Conservation (phyloP, 2,888 invertebrate species). For the Phyllotreta cruciferae region DNA sequence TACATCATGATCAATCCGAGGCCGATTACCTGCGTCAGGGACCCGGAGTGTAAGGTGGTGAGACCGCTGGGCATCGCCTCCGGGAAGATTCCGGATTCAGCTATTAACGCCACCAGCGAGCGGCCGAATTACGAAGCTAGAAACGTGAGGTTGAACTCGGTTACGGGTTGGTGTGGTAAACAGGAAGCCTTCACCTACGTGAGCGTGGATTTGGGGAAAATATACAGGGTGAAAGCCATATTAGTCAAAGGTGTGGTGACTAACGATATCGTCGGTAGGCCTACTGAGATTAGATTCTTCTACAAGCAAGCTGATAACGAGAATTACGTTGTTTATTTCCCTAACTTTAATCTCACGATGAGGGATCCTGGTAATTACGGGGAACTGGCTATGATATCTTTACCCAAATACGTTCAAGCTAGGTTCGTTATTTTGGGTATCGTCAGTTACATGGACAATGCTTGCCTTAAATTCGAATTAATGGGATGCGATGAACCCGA, state of each 20-base stretch:
- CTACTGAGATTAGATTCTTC: conserved; percentile 96
- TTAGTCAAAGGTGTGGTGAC: conserved; percentile 94
- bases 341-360: conserved; percentile 94
- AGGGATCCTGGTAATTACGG: conserved; percentile 96
- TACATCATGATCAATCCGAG: conserved; percentile 91
- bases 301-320: conserved; percentile 94
- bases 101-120: conserved; percentile 94
- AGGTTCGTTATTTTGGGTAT: conserved; percentile 92
- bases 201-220: conserved; percentile 87
- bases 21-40: conserved; percentile 88
- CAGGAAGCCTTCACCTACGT: conserved; percentile 96
- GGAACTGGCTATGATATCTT: conserved; percentile 92
- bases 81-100: conserved; percentile 91
- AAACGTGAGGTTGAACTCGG: conserved; percentile 88
- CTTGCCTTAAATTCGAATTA: conserved; percentile 93
- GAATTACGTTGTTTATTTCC: conserved; percentile 96
- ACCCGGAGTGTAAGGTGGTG: conserved; percentile 93
- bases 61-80: conserved; percentile 75
- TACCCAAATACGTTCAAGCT: conserved; percentile 93
- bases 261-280: conserved; percentile 92
- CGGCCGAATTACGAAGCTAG: conserved; percentile 89
- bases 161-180: conserved; percentile 97
- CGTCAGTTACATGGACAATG: conserved; percentile 96
- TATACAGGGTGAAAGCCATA: conserved; percentile 92
- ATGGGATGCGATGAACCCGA: conserved; percentile 94